Base-by-base conservation (phyloP, 2,113 vertebrate genomes). In the Parotia lawesii region DNA sequence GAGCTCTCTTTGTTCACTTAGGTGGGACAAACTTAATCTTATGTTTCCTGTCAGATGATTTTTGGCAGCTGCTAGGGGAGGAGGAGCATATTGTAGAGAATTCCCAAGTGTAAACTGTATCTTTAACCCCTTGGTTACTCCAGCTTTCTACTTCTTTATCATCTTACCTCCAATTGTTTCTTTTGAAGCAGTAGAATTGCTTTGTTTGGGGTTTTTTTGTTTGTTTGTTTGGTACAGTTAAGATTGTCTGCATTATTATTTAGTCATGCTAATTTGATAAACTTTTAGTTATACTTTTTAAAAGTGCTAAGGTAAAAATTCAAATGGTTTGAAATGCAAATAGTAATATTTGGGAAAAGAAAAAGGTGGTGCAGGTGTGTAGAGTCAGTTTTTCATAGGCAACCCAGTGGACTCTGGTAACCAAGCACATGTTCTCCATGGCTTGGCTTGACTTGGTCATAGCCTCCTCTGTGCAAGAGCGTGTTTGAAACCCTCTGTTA, bases 11-110 rank as follows among this genome's bases (percentile, higher is more conserved):
- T 99, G 98, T 99, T 99, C 98, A 87, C 97, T 97, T 99, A 99
- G 99, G 99, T 99, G 99, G 98, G 98, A 99, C 99, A 99, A 99
- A 99, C 98, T 98, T 99, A 99, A 99, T 99, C 98, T 98, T 98
- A 97, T 95, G 96, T 98, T 99, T 99, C 99, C 98, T 99, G 98
- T 99, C 98, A 98, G 98, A 98, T 98, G 98, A 98, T 98, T 99
- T 98, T 98, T 99, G 98, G 98, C 98, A 98, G 97, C 74, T 95
- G 67, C 65, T 72, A 88, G 90, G 93, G 94, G 97, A 96, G 97
- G 97, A 98, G 97, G 97, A 96, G 97, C 95, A 27, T 94, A 69
- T 72, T 90, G 85, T 79, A 91, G 87, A 97, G 86, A 96, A 95
- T 87, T 97, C 94, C 81, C 93, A 89, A 95, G 90, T 82, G 86